Evolutionary conservation across 2,113 vertebrate genomes (phyloP).

Genomic region (Chloropsis cyanopogon): DNA sequence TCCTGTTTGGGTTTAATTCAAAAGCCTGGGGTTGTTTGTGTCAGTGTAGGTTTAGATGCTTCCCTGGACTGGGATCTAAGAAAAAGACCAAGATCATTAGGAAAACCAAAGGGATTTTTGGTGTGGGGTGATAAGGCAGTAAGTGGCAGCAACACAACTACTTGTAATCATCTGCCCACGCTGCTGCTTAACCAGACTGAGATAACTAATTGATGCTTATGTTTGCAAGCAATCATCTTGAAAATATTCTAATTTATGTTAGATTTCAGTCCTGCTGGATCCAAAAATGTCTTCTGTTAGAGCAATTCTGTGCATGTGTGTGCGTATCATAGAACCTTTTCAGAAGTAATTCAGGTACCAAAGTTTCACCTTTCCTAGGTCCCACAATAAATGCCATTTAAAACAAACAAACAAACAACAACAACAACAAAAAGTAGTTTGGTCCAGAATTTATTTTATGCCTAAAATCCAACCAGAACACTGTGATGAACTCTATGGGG

Average conservation of each 20-base stretch:
- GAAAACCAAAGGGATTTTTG: neutral
- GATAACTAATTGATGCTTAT: conserved; percentile 8
- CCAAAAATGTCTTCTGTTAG: neutral
- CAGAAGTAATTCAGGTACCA: neutral
- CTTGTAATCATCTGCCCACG: conserved; percentile 14
- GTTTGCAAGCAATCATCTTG: neutral
- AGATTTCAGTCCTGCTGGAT: neutral
- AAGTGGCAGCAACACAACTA: neutral
- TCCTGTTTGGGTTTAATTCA: neutral
- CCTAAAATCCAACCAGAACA: neutral
- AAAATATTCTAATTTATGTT: neutral
- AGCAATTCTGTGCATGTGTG: neutral
- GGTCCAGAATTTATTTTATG: neutral
- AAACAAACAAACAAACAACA: neutral
- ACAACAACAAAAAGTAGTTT: neutral
- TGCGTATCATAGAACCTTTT: neutral
- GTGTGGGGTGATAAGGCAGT: neutral
- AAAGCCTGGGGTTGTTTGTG: neutral
- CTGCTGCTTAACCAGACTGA: neutral
- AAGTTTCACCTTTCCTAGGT: neutral
- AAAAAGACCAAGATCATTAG: neutral
- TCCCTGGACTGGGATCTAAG: neutral
- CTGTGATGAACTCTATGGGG: neutral
- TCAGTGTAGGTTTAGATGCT: neutral
- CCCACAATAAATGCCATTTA: neutral